Evolutionary conservation across 2,888 invertebrate species (phyloP).

Genomic region (Polylopha cassiicola): DNA sequence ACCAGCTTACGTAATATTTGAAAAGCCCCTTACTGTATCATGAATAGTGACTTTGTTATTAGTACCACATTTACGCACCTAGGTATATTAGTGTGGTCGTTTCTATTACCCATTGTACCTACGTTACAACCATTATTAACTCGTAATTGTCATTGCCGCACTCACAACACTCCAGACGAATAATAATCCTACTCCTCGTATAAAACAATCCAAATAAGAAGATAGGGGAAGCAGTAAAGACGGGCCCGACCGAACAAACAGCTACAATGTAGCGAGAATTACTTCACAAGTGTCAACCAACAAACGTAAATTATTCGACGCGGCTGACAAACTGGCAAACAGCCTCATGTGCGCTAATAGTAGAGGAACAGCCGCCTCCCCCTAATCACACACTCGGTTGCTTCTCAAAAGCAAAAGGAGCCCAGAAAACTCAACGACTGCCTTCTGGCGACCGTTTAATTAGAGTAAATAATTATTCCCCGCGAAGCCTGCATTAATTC

Average conservation of each 20-base stretch:
- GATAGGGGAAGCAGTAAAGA: slow-evolving; percentile 5
- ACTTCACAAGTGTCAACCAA: slow-evolving; percentile 20
- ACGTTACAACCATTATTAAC: too few relatives aligned
- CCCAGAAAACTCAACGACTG: slow-evolving; percentile 42
- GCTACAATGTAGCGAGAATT: slow-evolving; percentile 8
- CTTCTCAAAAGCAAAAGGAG: slow-evolving; percentile 45
- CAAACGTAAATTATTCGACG: slow-evolving; percentile 28
- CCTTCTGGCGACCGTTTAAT: slow-evolving; percentile 46
- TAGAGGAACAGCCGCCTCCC: slow-evolving; percentile 39
- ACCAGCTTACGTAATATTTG: too few relatives aligned
- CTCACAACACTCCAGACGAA: too few relatives aligned
- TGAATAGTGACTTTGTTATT: too few relatives aligned
- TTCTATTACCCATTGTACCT: too few relatives aligned
- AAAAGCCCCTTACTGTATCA: too few relatives aligned
- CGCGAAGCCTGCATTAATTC: slow-evolving; percentile 32
- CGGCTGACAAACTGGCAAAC: slow-evolving; percentile 35
- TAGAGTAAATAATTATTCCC: slow-evolving; percentile 52
- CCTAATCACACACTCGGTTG: slow-evolving; percentile 63
- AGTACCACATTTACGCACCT: too few relatives aligned
- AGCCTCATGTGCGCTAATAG: slow-evolving; percentile 29
- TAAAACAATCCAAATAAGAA: slow-evolving; percentile 13
- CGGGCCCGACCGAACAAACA: slow-evolving; percentile 2
- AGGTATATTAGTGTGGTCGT: too few relatives aligned
- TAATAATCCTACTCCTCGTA: too few relatives aligned
- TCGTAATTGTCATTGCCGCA: too few relatives aligned